A percentile compares a stretch with the other conserved stretches of the same genome.
phyloP scores from a whole-genome alignment of 2,113 vertebrate genomes.

The Trichechus manatus region DNA sequence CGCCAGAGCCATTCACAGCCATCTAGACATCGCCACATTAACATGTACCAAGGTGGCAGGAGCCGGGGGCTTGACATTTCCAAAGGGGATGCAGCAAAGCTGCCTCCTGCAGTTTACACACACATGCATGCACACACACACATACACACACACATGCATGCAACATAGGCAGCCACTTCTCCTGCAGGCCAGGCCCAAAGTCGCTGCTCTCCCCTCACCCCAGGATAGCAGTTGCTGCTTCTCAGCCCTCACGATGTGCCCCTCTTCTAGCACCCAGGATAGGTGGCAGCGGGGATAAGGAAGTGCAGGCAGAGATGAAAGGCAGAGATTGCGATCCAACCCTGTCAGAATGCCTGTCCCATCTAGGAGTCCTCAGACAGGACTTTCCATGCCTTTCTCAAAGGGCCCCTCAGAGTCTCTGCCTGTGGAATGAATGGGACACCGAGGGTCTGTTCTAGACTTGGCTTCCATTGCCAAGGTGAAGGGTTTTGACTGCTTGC shows the following conservation, averaged over 20 bases:
- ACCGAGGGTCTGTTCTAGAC: constrained; percentile 39
- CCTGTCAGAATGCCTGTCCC: background rate
- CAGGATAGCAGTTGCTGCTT: background rate
- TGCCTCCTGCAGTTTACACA: background rate
- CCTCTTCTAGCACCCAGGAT: background rate
- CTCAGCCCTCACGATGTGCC: background rate
- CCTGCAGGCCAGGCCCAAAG: background rate
- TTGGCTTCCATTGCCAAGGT: constrained; percentile 12
- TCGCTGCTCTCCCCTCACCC: background rate
- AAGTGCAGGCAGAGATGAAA: background rate
- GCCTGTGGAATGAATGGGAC: constrained; percentile 43
- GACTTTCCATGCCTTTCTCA: constrained; percentile 10
- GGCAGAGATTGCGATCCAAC: background rate
- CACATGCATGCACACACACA: background rate
- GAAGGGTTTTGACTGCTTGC: background rate
- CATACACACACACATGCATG: no score
- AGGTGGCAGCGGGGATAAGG: background rate
- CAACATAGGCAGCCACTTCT: background rate
- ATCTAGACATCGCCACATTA: background rate
- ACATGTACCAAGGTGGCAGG: background rate
- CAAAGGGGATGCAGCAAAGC: background rate
- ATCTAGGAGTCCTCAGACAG: background rate
- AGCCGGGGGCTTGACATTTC: background rate
- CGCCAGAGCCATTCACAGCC: background rate
- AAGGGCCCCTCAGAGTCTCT: constrained; percentile 21